Evolutionary conservation across 2,113 vertebrate species (phyloP), one percentile per base, ranked within the genome.

Genomic region (Alectura lathami): DNA sequence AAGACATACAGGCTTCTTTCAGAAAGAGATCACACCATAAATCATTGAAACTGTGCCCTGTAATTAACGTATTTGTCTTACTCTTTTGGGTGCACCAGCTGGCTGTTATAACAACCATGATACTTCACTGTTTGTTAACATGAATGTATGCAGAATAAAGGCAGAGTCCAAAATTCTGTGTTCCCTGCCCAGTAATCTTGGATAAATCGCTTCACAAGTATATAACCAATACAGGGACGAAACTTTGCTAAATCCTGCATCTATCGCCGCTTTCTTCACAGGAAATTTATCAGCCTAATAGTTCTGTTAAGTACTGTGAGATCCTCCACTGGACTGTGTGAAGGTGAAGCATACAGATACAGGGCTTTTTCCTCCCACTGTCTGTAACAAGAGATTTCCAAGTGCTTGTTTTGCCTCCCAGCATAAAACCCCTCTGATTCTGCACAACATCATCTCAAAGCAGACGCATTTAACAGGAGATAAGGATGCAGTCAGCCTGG

Each of bases 401-500:
- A 95, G 86, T 9, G 21, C n/a, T 95, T 34, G 3, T 68, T 81
- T 90, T 77, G 77, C 83, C 94, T 76, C 69, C 84, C 48, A 73
- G 5, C 51, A 30, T 63, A 79, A 87, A 56, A 48, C 77, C 89
- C 73, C 93, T 94, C 86, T 93, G 94, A 69, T 88, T 87, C 98
- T 95, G 96, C 48, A 66, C 70, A 96, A 54, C 70, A 79, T 97
- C 91, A 92, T 83, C 91, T 94, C 91, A 92, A 97, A 84, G 87
- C 86, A 50, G 72, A n/a, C 17, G 17, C 18, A 76, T 91, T 94
- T 94, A 92, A 91, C 43, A 89, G 78, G 76, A 97, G 97, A 97
- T 98, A 97, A 97, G 94, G 84, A 51, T 86, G 90, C 95, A 92
- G 86, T 62, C 92, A 91, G 85, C 69, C 68, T 30, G 50, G 83